A percentile compares a stretch with the other conserved stretches of the same genome.
phyloP scores from a whole-genome alignment of 2,888 invertebrate species.

The Dysmachus trigonus region DNA sequence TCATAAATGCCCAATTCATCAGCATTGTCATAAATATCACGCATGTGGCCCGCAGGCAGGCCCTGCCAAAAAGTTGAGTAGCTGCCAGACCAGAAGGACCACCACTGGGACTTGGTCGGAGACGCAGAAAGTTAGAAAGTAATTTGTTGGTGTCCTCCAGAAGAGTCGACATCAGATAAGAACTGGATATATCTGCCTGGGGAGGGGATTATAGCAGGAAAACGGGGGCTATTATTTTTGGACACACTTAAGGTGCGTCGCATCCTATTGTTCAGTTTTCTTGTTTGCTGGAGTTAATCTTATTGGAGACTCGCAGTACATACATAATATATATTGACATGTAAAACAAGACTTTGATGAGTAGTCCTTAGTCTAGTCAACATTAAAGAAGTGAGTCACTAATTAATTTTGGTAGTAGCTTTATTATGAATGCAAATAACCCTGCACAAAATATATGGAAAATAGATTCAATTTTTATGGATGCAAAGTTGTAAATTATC shows the following conservation, averaged over 20 bases:
- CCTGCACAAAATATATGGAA: too few species aligned
- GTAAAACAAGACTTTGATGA: too few species aligned
- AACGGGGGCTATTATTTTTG: not conserved
- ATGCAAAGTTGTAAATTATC: too few species aligned
- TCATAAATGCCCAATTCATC: not conserved
- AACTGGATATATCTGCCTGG: not conserved
- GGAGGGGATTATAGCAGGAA: not conserved
- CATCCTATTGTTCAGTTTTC: not conserved
- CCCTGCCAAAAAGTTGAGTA: not conserved
- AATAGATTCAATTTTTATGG: too few species aligned
- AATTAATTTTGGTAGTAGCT: too few species aligned
- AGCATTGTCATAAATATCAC: not conserved
- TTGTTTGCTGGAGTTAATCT: not conserved
- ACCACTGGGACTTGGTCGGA: not conserved
- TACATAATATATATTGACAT: too few species aligned
- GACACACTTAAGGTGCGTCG: not conserved
- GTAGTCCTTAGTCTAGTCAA: too few species aligned
- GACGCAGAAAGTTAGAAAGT: not conserved
- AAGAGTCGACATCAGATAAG: not conserved
- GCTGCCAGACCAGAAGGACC: not conserved
- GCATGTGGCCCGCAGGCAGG: not conserved
- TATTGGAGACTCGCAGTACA: not conserved
- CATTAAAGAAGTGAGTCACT: too few species aligned
- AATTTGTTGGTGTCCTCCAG: not conserved
- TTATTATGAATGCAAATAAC: too few species aligned